phyloP scores from a whole-genome alignment of 2,888 invertebrate species.

The Eupithecia abbreviata region DNA sequence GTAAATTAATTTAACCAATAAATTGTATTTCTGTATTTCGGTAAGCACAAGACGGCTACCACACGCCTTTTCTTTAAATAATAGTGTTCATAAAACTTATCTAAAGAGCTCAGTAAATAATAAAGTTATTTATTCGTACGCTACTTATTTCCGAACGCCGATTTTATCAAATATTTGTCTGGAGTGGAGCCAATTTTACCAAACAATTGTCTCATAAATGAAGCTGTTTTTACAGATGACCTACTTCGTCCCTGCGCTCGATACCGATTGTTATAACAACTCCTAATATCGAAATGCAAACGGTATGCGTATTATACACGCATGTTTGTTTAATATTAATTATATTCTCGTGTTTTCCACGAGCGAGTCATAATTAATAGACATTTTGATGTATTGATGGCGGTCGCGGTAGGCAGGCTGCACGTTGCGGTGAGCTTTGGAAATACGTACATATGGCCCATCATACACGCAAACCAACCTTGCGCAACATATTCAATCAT shows the following conservation, averaged over 20 bases:
- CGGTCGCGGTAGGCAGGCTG: neutral
- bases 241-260: neutral
- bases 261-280: neutral
- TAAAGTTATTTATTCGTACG: neutral
- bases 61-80: neutral
- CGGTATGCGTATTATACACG: neutral
- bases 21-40: no score
- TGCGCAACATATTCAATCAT: neutral
- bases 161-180: conserved; percentile 19
- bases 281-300: neutral
- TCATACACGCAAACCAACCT: neutral
- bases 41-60: neutral
- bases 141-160: neutral
- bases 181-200: conserved; percentile 17
- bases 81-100: neutral
- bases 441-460: neutral
- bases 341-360: neutral
- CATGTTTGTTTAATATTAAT: neutral
- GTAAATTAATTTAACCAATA: no score
- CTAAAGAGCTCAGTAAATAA: neutral
- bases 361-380: conserved; percentile 3
- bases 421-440: neutral
- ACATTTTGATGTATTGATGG: conserved; percentile 2
- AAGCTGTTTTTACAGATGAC: conserved; percentile 13
- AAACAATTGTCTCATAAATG: conserved; percentile 22